Base-by-base conservation (phyloP, 2,888 invertebrate genomes). In the Andrena trimmerana region DNA sequence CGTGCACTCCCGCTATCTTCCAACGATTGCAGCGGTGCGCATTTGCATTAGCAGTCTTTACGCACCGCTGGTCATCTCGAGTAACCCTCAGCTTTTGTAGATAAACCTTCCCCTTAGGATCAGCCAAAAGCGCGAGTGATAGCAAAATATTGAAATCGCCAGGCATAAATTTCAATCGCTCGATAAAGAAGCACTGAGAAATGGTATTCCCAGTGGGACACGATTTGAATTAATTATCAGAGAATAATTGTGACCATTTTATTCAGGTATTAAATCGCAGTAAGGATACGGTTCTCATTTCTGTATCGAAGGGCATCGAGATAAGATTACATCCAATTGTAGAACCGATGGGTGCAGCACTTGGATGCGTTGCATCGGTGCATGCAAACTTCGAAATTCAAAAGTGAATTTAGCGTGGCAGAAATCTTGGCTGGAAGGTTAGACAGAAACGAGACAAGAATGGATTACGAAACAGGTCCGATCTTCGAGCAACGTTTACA, bases 391-490 rank as follows among this genome's bases (percentile, higher is more conserved):
- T 66, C 57, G 29, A n/a, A n/a, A 48, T 16, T 16, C 31, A 7
- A n/a, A 6, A 6, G 20, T 10, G 65, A 24, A 16, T 7, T 13
- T 33, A 16, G 27, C 10, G 10, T 2, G 60, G 65, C 31, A 42
- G 42, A 59, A 69, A 42, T 36, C 13, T n/a, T n/a, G 20, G 31
- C 8, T 0, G 2, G 54, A 42, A 33, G 16, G 59, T 29, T 13
- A 7, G 16, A 27, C 20, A 29, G 5, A 2, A 10, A 5, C 6
- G 52, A 5, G 29, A 70, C 74, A 75, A 67, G n/a, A 36, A 36
- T 52, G 66, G 69, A 73, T 84, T 81, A 67, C 50, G 75, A 78
- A 65, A 67, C 52, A n/a, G 42, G 36, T 63, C 70, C 59, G 62
- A 42, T 77, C 70, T 54, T 72, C 62, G 20, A 50, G 72, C 24